Evolutionary conservation across 2,113 vertebrate species (phyloP).

Genomic region (Corydoras maculifer): DNA sequence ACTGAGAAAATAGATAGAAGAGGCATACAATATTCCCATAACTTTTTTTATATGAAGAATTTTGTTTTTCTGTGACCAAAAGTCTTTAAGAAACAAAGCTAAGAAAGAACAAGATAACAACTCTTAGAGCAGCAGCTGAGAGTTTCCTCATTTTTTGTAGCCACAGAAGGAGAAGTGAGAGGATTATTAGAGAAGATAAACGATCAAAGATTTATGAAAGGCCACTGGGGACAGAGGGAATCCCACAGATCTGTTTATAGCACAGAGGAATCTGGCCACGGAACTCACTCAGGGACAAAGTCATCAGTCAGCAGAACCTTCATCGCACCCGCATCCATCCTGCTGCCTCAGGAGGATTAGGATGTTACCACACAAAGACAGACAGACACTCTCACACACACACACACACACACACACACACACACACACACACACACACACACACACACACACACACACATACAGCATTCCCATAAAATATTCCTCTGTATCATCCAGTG

Average conservation of each 20-base stretch:
- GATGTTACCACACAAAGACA: not conserved
- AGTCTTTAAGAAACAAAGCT: no score
- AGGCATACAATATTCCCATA: no score
- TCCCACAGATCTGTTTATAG: slow-evolving; percentile 12
- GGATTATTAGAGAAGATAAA: not conserved
- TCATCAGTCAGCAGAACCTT: slow-evolving; percentile 5
- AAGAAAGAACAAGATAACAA: no score
- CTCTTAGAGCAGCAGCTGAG: no score
- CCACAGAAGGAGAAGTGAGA: no score
- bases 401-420: not conserved
- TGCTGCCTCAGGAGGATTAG: slow-evolving; percentile 17
- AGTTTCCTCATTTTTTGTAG: no score
- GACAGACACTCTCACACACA: slow-evolving; percentile 1
- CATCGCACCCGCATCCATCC: not conserved
- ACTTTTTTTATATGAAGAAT: no score
- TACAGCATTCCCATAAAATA: not conserved
- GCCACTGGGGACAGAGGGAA: slow-evolving; percentile 7
- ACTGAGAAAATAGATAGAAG: no score
- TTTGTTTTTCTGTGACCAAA: no score
- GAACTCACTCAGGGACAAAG: slow-evolving; percentile 14
- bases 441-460: slow-evolving; percentile 7
- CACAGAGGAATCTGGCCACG: not conserved
- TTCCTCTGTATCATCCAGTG: not conserved
- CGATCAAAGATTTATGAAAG: slow-evolving; percentile 2
- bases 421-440: not conserved